These are phyloP conservation scores for Hyla sarda DNA, from an alignment of 2,113 vertebrate genomes.

Conservation along the genomic window DNA sequence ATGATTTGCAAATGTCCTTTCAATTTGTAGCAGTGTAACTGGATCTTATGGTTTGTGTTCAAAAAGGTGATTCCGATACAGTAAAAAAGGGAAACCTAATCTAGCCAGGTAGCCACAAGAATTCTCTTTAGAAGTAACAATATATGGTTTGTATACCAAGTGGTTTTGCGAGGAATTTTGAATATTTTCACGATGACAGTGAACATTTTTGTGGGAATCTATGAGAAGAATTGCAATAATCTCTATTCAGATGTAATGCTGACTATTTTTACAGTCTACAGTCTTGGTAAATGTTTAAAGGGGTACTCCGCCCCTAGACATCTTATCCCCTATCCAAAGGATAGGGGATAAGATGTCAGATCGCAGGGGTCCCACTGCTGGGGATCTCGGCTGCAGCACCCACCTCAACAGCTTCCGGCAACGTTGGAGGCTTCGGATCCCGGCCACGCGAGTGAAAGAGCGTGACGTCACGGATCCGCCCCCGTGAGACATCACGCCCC, in stretches of 20 bases:
- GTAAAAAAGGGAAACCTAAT: conserved; percentile 21
- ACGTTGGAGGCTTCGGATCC: too few species aligned
- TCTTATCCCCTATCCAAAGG: too few species aligned
- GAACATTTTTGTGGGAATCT: conserved; percentile 15
- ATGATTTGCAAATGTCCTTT: not conserved
- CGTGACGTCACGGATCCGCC: too few species aligned
- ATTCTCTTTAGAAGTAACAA: conserved; percentile 19
- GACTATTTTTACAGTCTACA: not conserved
- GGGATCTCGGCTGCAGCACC: too few species aligned
- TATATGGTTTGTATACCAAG: conserved; percentile 29
- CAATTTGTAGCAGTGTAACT: not conserved
- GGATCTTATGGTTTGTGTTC: not conserved
- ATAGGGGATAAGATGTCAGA: too few species aligned
- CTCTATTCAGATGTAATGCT: not conserved
- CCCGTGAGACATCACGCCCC: too few species aligned
- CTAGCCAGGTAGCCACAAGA: conserved; percentile 27
- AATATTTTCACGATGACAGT: conserved; percentile 30
- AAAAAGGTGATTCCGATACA: conserved; percentile 23
- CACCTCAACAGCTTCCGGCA: too few species aligned
- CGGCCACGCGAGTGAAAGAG: too few species aligned
- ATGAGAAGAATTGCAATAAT: conserved; percentile 9
- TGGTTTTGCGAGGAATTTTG: conserved; percentile 39
- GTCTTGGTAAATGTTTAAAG: too few species aligned
- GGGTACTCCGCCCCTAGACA: too few species aligned
- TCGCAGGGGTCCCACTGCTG: too few species aligned